phyloP scores from a whole-genome alignment of 2,888 invertebrate genomes.

The Oxyteleia sp. region DNA sequence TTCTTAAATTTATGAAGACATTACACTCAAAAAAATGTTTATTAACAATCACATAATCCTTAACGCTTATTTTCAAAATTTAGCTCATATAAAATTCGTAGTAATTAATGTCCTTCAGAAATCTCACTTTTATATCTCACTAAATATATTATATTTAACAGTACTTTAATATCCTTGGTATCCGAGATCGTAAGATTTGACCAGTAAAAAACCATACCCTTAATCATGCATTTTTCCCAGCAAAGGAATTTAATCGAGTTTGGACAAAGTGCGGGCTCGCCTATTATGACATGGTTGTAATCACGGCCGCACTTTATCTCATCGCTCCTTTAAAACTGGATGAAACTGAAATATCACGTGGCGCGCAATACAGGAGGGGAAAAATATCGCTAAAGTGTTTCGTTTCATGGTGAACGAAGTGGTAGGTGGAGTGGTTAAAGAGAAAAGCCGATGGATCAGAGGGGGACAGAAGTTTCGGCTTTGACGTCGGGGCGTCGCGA shows the following conservation, averaged over 20 bases:
- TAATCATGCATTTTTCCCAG: background rate
- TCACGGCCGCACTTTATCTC: slow-evolving; percentile 46
- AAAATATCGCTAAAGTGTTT: slow-evolving; percentile 80
- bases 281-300: slow-evolving; percentile 57
- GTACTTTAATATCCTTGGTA: too few relatives aligned
- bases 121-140: too few relatives aligned
- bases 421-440: slow-evolving; percentile 70
- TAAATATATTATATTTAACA: too few relatives aligned
- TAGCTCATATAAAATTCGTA: too few relatives aligned
- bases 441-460: slow-evolving; percentile 74
- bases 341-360: slow-evolving; percentile 43
- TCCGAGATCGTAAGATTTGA: too few relatives aligned
- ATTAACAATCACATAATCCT: too few relatives aligned
- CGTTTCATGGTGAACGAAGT: slow-evolving; percentile 73
- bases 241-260: slow-evolving; percentile 31
- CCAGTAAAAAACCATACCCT: too few relatives aligned
- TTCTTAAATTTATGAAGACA: too few relatives aligned
- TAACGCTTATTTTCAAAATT: too few relatives aligned
- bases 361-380: slow-evolving; percentile 33
- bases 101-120: too few relatives aligned
- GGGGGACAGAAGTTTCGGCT: slow-evolving; percentile 82
- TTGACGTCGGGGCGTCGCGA: slow-evolving; percentile 86
- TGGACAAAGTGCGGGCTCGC: slow-evolving; percentile 37
- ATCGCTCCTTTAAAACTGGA: slow-evolving; percentile 36
- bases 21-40: too few relatives aligned